Percentiles rank a stretch among this genome's conserved stretches.
Evolutionary conservation across 2,113 vertebrate genomes (phyloP).

Genomic region (Recurvirostra avosetta): DNA sequence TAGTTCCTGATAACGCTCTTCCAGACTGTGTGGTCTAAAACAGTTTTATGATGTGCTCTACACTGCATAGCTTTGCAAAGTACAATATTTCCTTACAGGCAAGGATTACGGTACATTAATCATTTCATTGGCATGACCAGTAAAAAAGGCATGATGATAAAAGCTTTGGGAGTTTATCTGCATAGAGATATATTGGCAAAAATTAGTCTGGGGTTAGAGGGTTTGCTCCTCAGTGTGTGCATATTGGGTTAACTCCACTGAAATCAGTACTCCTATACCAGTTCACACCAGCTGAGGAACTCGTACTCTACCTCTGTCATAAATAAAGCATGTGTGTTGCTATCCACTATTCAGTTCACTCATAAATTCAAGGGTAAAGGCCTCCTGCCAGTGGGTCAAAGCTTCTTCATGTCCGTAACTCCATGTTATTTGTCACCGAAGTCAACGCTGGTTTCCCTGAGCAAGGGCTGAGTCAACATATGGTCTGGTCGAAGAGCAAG

Average conservation of each 20-base stretch:
- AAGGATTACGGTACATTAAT: constrained; percentile 20
- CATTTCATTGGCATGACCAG: constrained; percentile 21
- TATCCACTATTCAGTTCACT: not conserved
- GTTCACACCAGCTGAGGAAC: constrained; percentile 17
- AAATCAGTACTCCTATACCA: not conserved
- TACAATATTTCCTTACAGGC: not conserved
- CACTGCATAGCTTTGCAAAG: constrained; percentile 26
- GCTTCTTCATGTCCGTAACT: not conserved
- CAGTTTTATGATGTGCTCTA: constrained; percentile 40
- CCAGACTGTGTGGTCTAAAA: constrained; percentile 21
- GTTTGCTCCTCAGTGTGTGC: not conserved
- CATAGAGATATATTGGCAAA: constrained; percentile 37
- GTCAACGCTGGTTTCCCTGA: constrained; percentile 26
- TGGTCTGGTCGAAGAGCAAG: not conserved
- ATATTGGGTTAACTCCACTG: not conserved
- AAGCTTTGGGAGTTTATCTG: constrained; percentile 45
- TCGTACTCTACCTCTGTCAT: not conserved
- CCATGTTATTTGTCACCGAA: not conserved
- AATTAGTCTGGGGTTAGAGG: not conserved
- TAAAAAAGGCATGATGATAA: constrained; percentile 40
- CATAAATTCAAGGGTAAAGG: constrained; percentile 5
- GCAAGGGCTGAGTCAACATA: not conserved
- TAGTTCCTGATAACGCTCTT: not conserved
- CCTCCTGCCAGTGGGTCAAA: not conserved
- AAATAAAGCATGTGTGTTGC: not conserved